phyloP scores from a whole-genome alignment of 2,797 vertebrate genomes.

The Pseudochromis fuscus region DNA sequence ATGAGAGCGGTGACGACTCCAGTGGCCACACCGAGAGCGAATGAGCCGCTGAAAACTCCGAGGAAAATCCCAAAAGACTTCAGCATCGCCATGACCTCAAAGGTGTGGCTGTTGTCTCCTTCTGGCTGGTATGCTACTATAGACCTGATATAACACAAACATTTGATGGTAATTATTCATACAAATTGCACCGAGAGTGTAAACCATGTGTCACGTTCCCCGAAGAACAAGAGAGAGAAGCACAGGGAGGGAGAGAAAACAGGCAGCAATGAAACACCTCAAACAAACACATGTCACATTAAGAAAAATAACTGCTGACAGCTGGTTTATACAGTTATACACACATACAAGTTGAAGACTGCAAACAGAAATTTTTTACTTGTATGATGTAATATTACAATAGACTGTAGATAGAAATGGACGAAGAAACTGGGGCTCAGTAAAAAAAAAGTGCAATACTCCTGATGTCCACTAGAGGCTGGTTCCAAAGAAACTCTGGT shows the following conservation, averaged over 20 bases:
- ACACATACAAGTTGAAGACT: not conserved
- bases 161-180: not conserved
- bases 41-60: conserved; percentile 97
- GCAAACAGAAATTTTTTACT: not conserved
- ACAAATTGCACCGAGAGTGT: not conserved
- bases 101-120: conserved; percentile 96
- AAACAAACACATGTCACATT: no score
- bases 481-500: no score
- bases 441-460: no score
- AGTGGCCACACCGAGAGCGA: conserved; percentile 94
- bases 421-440: no score
- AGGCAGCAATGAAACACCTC: no score
- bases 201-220: not conserved
- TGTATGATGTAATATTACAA: no score
- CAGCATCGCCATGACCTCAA: conserved; percentile 93
- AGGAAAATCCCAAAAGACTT: conserved; percentile 96
- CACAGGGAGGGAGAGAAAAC: no score
- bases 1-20: conserved; percentile 96
- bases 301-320: not conserved
- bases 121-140: conserved; percentile 95
- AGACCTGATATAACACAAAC: conserved; percentile 83
- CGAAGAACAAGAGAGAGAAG: no score
- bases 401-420: no score
- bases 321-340: not conserved
- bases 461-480: no score